Evolutionary conservation across 2,797 vertebrate genomes (phyloP).

Genomic region (Phataginus tricuspis): DNA sequence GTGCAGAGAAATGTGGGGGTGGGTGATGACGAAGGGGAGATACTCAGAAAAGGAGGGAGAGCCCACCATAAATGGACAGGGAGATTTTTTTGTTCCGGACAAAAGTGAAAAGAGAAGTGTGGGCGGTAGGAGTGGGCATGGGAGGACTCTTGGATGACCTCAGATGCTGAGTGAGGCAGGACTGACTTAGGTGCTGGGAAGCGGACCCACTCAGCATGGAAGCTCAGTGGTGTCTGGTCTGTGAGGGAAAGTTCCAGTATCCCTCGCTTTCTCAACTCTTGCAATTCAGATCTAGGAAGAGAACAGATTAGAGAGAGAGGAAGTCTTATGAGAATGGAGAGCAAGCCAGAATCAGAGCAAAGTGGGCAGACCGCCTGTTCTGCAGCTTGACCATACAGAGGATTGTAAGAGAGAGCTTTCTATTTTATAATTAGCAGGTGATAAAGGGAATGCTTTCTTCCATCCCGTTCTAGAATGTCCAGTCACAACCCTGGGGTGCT

Average conservation of each 20-base stretch:
- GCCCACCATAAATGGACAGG: neutral
- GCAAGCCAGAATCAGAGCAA: neutral
- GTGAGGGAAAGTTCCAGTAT: neutral
- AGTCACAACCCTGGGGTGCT: constrained; percentile 2
- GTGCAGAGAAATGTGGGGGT: neutral
- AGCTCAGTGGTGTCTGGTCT: neutral
- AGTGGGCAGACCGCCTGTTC: neutral
- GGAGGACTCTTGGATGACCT: neutral
- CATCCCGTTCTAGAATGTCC: constrained; percentile 54
- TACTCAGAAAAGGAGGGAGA: neutral
- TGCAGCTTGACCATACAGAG: neutral
- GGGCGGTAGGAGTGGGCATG: neutral
- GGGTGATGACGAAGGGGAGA: neutral
- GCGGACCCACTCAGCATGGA: no score
- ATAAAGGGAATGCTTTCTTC: constrained; percentile 45
- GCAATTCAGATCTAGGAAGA: neutral
- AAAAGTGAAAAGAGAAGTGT: neutral
- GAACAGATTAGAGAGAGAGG: neutral
- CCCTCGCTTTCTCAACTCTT: neutral
- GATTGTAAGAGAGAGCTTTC: neutral
- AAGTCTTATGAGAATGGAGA: neutral
- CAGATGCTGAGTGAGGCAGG: neutral
- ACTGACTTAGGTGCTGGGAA: neutral
- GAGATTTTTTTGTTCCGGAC: neutral
- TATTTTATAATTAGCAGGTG: constrained; percentile 4